Conservation (phyloP, 64 coral and sea anemone species). For the Stichodactyla helianthus region DNA sequence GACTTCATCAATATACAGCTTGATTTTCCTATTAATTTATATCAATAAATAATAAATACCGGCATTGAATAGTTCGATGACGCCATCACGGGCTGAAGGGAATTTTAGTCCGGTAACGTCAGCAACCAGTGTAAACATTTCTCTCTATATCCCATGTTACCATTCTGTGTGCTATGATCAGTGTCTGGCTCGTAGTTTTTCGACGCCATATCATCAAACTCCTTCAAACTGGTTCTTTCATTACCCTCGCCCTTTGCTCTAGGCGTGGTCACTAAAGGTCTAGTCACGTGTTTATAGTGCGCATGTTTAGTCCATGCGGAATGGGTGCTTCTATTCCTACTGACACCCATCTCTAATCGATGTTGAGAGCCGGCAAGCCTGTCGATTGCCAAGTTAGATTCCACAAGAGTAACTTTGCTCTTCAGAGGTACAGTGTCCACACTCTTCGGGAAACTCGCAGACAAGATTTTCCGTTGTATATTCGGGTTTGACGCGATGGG, state of each 20-base stretch:
- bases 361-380: not conserved
- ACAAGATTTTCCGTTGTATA: conserved; percentile 8
- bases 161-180: not conserved
- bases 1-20: too few species aligned
- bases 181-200: not conserved
- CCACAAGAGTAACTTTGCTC: not conserved
- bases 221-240: not conserved
- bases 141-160: conserved; percentile 20
- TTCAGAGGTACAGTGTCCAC: not conserved
- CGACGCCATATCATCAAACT: not conserved
- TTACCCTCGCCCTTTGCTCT: not conserved
- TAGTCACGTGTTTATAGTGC: conserved; percentile 7
- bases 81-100: not conserved
- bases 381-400: not conserved
- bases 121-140: conserved; percentile 18
- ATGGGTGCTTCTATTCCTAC: not conserved
- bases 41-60: too few species aligned
- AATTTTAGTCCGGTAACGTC: not conserved
- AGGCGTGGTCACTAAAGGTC: not conserved
- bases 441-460: not conserved
- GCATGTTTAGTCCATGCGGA: not conserved
- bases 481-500: not conserved
- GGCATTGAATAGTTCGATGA: not conserved
- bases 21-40: too few species aligned
- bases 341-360: not conserved